Evolutionary conservation across 2,888 invertebrate genomes (phyloP), one percentile per base, ranked within the genome.

Genomic region (Arge pagana): DNA sequence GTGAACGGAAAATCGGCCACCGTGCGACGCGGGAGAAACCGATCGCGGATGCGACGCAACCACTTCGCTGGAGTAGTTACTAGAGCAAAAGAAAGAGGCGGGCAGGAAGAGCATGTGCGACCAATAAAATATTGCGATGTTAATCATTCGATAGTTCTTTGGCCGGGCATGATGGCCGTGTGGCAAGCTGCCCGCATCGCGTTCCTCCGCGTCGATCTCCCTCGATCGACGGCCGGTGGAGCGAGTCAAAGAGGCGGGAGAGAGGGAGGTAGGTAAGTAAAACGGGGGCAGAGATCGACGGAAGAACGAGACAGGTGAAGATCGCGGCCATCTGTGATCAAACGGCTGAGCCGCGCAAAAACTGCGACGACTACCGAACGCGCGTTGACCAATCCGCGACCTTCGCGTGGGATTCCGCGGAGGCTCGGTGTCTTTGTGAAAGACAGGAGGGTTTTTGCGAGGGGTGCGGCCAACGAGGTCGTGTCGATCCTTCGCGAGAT

Each of bases 261-360:
- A 45, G 23, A 21, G 15, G 13, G n/a, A n/a, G n/a, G n/a, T n/a
- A n/a, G 10, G n/a, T n/a, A 7, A n/a, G 7, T 8, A 8, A 28
- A 28, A n/a, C 28, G 28, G n/a, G 28, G 28, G n/a, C n/a, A 28
- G 28, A 48, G 30, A 36, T 48, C 33, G 37, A 48, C 48, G 37
- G 48, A 48, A 48, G 33, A 15, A 15, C 24, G 37, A 39, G 39
- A 48, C 36, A 48, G 48, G 48, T 37, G 42, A 43, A 33, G 41
- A 36, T 41, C 23, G 50, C 43, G 41, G 50, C 50, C 50, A 51
- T 51, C 50, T 40, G 50, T 43, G 50, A 51, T 51, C 42, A 51
- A 51, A 51, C 42, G 50, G 35, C 15, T 40, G 11, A 26, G 43
- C 50, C 50, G 50, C 42, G 50, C 50, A 51, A 51, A 51, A 51